Percentiles rank a stretch among this genome's conserved stretches.
Evolutionary conservation across 1,140 invertebrate genomes (phyloP).

Genomic region (Homarus americanus): DNA sequence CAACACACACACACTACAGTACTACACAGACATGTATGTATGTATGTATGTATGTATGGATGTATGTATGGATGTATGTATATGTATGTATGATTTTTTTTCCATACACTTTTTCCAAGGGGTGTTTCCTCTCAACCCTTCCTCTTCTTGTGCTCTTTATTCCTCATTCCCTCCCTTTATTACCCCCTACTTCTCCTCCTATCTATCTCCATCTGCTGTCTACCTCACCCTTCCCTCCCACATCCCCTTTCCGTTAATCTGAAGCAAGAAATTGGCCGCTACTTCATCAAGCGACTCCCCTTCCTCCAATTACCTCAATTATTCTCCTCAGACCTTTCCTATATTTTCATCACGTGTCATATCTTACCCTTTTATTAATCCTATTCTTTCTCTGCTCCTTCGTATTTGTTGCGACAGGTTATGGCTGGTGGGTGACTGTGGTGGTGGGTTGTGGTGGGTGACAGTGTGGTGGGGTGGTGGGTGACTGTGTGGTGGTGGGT

Average conservation of each 20-base stretch:
- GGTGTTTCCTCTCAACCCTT: not conserved
- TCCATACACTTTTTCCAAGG: not conserved
- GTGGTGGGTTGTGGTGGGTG: not conserved
- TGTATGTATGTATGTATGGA: too few species aligned
- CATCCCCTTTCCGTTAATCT: not conserved
- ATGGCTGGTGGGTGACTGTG: not conserved
- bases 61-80: too few species aligned
- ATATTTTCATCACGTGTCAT: not conserved
- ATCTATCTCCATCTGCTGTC: too few species aligned
- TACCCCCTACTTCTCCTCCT: not conserved
- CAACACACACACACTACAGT: too few species aligned
- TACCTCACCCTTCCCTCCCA: not conserved
- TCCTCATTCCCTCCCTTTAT: not conserved
- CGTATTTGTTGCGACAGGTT: not conserved
- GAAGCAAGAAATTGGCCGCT: not conserved
- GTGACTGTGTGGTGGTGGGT: not conserved
- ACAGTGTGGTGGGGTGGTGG: not conserved
- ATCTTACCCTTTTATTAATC: not conserved
- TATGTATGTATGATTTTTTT: too few species aligned
- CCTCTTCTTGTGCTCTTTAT: not conserved
- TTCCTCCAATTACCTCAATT: not conserved
- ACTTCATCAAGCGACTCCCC: not conserved
- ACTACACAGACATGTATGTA: too few species aligned
- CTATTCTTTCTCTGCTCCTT: not conserved
- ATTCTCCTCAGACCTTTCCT: not conserved